phyloP scores from a whole-genome alignment of 2,797 vertebrate species.

The Sebastolobus alascanus region DNA sequence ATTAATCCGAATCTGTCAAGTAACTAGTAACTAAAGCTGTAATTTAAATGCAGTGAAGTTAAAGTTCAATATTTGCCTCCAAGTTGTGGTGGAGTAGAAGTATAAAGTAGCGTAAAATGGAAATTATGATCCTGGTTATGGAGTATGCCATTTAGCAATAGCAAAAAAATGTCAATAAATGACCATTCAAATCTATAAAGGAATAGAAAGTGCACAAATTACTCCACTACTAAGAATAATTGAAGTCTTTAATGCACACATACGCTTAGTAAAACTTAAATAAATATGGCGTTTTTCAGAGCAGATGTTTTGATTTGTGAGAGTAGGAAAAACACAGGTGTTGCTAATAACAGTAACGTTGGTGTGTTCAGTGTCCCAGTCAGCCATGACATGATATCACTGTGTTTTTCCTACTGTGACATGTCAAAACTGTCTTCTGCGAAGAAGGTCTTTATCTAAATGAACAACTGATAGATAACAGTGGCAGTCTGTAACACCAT shows the following conservation, averaged over 20 bases:
- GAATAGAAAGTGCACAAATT: background rate
- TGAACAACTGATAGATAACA: background rate
- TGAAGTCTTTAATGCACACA: background rate
- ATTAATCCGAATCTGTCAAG: fast-evolving
- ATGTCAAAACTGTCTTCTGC: background rate
- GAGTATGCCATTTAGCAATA: background rate
- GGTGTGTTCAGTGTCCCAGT: background rate
- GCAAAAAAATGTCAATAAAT: background rate
- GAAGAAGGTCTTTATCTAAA: background rate
- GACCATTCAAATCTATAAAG: background rate
- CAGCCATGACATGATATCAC: background rate
- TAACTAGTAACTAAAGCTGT: no score
- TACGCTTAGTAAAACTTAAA: background rate
- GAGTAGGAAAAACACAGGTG: background rate
- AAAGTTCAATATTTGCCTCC: no score
- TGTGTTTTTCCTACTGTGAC: background rate
- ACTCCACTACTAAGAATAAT: background rate
- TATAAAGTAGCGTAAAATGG: no score
- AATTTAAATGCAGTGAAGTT: no score
- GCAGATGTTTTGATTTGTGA: background rate
- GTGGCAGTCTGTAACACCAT: background rate
- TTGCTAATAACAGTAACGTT: background rate
- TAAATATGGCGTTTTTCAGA: background rate
- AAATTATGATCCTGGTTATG: no score
- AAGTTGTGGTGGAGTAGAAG: no score